Conservation (phyloP, 1,140 invertebrate genomes). For the Acromyrmex heyeri region DNA sequence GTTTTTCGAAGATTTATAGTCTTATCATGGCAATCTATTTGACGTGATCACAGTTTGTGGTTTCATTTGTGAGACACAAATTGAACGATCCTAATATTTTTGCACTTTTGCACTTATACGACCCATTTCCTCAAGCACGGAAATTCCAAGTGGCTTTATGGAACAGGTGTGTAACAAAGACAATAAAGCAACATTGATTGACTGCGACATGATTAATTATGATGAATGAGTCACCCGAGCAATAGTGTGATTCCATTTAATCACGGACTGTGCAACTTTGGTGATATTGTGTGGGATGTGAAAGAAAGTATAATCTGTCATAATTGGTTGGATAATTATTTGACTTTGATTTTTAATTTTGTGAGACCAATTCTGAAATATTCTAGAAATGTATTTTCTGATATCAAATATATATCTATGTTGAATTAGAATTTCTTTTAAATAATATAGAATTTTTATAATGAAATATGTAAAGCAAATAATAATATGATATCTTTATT, state of each 20-base stretch:
- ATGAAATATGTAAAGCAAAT: constrained; percentile 9
- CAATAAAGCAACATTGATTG: constrained; percentile 62
- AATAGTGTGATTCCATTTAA: constrained; percentile 9
- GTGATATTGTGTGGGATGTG: background rate
- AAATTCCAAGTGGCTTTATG: constrained; percentile 25
- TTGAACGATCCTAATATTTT: constrained; percentile 11
- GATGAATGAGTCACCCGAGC: constrained; percentile 35
- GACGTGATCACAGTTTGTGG: background rate
- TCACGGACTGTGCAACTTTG: background rate
- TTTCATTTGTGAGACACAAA: background rate
- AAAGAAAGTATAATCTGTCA: constrained; percentile 15
- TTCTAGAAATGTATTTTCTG: background rate
- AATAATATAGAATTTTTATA: constrained; percentile 1
- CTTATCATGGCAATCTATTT: constrained; percentile 5
- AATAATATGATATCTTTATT: constrained; percentile 9
- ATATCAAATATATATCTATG: background rate
- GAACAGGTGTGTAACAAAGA: constrained; percentile 22
- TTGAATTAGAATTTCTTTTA: constrained; percentile 9
- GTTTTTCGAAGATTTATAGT: background rate
- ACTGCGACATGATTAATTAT: constrained; percentile 66
- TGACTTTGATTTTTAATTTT: constrained; percentile 5
- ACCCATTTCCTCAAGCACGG: background rate
- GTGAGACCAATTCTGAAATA: background rate
- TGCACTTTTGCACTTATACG: background rate
- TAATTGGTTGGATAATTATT: background rate